Percentiles rank a stretch among this genome's conserved stretches.
phyloP scores from a whole-genome alignment of 2,797 vertebrate genomes.

The Phataginus tricuspis region DNA sequence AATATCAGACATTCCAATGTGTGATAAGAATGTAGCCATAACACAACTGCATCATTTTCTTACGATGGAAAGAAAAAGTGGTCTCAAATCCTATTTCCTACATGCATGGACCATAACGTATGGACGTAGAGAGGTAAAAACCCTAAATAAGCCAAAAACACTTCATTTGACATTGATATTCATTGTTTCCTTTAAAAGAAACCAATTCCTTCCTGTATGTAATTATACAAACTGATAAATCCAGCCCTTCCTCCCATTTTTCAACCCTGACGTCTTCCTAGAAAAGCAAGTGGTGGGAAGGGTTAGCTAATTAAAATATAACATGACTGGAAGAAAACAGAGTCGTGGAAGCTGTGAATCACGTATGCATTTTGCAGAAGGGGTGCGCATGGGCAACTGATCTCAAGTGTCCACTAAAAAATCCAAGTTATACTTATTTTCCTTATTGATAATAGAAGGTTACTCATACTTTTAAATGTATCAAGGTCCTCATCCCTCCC shows the following conservation, averaged over 20 bases:
- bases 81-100: not conserved
- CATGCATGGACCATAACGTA: too few species aligned
- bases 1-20: too few species aligned
- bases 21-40: too few species aligned
- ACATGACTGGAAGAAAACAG: not conserved
- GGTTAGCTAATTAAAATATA: not conserved
- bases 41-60: not conserved
- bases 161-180: not conserved
- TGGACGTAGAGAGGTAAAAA: not conserved
- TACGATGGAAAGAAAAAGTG: not conserved
- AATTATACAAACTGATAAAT: not conserved
- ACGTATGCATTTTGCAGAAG: too few species aligned
- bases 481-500: not conserved
- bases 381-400: too few species aligned
- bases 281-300: not conserved
- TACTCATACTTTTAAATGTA: not conserved
- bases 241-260: not conserved
- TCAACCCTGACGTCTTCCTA: not conserved
- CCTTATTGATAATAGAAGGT: fast-evolving
- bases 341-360: not conserved
- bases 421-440: not conserved
- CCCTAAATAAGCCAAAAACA: not conserved
- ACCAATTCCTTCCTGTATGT: not conserved
- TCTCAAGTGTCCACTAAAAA: not conserved
- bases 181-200: too few species aligned